Evolutionary conservation across 2,888 invertebrate genomes (phyloP).

Genomic region (Herminia tarsipennalis): DNA sequence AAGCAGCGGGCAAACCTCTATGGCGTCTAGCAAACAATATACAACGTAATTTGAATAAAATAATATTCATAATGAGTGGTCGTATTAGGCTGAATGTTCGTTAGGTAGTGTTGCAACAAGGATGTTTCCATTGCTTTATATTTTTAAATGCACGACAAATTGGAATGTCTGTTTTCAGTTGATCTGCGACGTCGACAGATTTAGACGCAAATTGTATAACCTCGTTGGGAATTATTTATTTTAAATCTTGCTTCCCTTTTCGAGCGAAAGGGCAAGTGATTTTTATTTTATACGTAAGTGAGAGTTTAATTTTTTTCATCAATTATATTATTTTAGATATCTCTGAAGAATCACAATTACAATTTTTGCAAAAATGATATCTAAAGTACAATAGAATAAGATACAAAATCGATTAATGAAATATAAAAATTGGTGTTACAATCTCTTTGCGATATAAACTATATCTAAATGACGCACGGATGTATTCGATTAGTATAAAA

Average conservation of each 20-base stretch:
- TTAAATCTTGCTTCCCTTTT: conserved; percentile 39
- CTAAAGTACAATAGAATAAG: conserved; percentile 47
- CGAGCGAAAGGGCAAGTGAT: conserved; percentile 36
- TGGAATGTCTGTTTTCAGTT: conserved; percentile 31
- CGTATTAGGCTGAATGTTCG: conserved; percentile 35
- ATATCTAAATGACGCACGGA: conserved; percentile 62
- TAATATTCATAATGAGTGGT: conserved; percentile 31
- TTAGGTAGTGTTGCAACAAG: conserved; percentile 40
- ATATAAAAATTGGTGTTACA: conserved; percentile 66
- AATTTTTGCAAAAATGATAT: conserved; percentile 39
- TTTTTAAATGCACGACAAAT: conserved; percentile 18
- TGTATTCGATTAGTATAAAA: conserved; percentile 63
- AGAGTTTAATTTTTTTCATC: conserved; percentile 16
- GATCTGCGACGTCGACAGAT: conserved; percentile 23
- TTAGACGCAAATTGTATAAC: conserved; percentile 14
- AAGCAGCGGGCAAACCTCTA: conserved; percentile 25
- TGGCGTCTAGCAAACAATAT: conserved; percentile 39
- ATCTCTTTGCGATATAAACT: conserved; percentile 52
- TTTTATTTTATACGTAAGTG: conserved; percentile 20
- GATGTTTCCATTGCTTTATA: conserved; percentile 4
- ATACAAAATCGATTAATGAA: conserved; percentile 48
- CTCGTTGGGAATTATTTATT: conserved; percentile 14
- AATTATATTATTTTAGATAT: conserved; percentile 19
- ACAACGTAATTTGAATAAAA: conserved; percentile 43
- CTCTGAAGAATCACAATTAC: conserved; percentile 30